phyloP scores from a whole-genome alignment of 2,113 vertebrate genomes.

The Isurus oxyrinchus region DNA sequence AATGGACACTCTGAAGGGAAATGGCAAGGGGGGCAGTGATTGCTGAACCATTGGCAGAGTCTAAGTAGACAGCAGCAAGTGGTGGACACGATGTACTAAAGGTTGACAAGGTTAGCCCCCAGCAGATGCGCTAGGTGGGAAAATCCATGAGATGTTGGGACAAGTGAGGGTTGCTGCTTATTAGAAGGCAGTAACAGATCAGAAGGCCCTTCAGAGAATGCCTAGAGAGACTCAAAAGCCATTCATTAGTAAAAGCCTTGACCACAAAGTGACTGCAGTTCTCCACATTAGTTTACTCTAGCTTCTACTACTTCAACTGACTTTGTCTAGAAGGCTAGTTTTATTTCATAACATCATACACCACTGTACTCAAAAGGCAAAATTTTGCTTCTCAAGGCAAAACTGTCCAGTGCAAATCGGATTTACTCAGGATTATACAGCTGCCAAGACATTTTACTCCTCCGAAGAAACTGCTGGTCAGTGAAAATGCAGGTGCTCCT shows the following conservation, averaged over 20 bases:
- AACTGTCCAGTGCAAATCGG: neutral
- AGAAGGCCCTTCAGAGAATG: neutral
- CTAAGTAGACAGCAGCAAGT: neutral
- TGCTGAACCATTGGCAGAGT: neutral
- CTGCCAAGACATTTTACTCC: neutral
- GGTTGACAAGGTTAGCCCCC: neutral
- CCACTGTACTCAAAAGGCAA: neutral
- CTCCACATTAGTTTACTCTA: neutral
- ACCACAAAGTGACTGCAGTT: neutral
- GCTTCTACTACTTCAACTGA: neutral
- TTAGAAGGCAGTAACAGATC: neutral
- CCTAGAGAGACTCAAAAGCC: neutral
- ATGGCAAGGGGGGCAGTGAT: too few relatives aligned
- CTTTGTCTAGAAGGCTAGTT: neutral
- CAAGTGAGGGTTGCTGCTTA: neutral
- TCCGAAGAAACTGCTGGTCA: constrained; percentile 33
- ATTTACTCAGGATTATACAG: constrained; percentile 22
- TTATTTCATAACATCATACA: neutral
- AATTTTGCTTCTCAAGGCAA: constrained; percentile 37
- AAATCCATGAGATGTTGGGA: neutral
- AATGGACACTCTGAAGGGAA: neutral
- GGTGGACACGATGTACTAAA: neutral
- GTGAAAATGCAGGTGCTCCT: constrained; percentile 16
- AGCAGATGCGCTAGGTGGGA: neutral
- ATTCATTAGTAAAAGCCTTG: neutral